Base-by-base conservation (phyloP, 1,140 invertebrate genomes). In the Gonioctena quinquepunctata region DNA sequence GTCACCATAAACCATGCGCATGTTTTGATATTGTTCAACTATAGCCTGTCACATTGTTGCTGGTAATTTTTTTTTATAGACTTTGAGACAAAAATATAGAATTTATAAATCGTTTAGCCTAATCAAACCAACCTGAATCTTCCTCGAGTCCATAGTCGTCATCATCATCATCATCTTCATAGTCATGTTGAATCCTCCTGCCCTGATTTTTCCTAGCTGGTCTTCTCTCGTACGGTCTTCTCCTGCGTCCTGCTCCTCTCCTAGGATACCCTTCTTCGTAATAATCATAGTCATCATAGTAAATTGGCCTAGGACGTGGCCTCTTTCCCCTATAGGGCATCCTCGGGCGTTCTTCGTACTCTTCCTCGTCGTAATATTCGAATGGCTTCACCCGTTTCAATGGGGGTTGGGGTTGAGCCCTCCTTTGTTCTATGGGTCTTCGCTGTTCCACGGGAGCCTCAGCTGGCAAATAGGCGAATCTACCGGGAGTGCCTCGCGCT, bases 211-310 rank as follows among this genome's bases (percentile, higher is more conserved):
- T 33, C 23, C 69, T 60, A 18, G 28, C 16, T 18, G 68, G 60
- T 23, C 71, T 66, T 48, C 70, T 72, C 26, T 69, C 60, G 42
- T 76, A 70, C 18, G 69, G 62, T n/a, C 60, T 61, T 25, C 69
- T 72, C 23, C 66, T 71, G 28, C 66, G 56, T 57, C 64, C 66
- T 19, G 42, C 59, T 0, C 33, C 11, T 62, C 71, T 68, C 26
- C 71, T 68, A 7, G 56, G n/a, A 19, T 69, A 16, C 67, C 86
- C 80, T 61, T 83, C 87, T 68, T 89, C 87, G 48, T 89, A 87
- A 59, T 87, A 86, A 5, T 85, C 83, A 61, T 87, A 86, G 42
- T 91, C 88, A 50, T 91, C 89, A 68, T 91, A 90, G 68, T 91
- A 90, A 69, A 91, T 88, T 13, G 86, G 83, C 21, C 86, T 83